Base-by-base conservation (phyloP, 2,797 vertebrate species). In the Calcarius lapponicus region DNA sequence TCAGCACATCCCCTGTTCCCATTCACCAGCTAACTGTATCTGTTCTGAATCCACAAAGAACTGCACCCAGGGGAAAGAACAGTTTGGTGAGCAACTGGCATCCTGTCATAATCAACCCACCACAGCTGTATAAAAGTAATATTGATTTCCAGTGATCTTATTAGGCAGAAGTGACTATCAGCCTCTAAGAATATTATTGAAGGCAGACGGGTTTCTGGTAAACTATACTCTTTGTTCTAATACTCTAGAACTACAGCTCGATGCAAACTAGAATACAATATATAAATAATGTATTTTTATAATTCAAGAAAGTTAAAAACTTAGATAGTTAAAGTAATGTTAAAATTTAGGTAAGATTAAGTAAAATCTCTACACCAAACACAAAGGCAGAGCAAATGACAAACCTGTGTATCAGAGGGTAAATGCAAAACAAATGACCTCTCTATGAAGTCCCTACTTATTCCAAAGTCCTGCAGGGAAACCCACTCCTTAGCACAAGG, bases 401-500 rank as follows among this genome's bases (percentile, higher is more conserved):
- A 90, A 65, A 31, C 47, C 28, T 36, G 48, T 32, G 13, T 61
- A 71, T 79, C 28, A 91, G n/a, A 36, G 58, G 20, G n/a, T 56
- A 56, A 94, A 72, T 20, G 34, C 31, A 91, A 78, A 95, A 88
- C 48, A 70, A 92, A 82, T 78, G 53, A 74, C 24, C 74, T 70
- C 10, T 3, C 29, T 26, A 3, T 20, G 22, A 56, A 53, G n/a
- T 71, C 18, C 53, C 43, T 29, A 11, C 16, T 50, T 36, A 54
- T 62, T 70, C 24, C 10, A 13, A 42, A 60, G 29, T 31, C 32
- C 54, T 60, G n/a, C 19, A 56, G 34, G 25, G 6, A 72, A 90
- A 79, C 13, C 8, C 6, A 17, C 9, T 71, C 16, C 26, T 56
- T 7, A 31, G 26, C 17, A 51, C 0, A 0, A 76, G 32, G 31